Conservation (phyloP, 2,888 invertebrate species). For the Aleiodes alternator region DNA sequence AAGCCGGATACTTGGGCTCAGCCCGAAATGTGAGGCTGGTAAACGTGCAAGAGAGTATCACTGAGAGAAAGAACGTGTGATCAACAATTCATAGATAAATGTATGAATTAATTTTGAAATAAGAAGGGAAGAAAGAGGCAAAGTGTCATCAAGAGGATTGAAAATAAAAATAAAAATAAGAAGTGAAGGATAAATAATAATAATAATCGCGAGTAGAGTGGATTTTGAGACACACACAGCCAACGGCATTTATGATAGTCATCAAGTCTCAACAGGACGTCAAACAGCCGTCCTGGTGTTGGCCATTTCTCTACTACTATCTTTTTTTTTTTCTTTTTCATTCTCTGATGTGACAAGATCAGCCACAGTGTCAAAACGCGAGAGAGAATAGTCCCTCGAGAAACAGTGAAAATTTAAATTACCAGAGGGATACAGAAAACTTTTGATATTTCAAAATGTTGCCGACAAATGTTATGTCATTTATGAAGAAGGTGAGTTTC, state of each 20-base stretch:
- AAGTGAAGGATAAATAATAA: conserved; percentile 34
- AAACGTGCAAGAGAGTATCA: conserved; percentile 54
- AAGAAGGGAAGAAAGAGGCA: background rate
- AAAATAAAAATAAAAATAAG: conserved; percentile 16
- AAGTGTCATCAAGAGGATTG: background rate
- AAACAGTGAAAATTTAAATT: background rate
- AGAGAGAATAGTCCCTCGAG: conserved; percentile 6
- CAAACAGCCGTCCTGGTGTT: conserved; percentile 49
- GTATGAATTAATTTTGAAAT: background rate
- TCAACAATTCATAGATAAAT: conserved; percentile 37
- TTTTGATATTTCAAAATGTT: conserved; percentile 81
- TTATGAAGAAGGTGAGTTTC: conserved; percentile 92
- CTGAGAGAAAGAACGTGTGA: conserved; percentile 31
- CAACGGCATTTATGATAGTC: conserved; percentile 39
- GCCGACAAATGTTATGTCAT: conserved; percentile 93
- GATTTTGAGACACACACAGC: conserved; percentile 10
- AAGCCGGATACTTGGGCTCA: conserved; percentile 29
- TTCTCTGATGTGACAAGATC: conserved; percentile 28
- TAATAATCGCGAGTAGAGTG: background rate
- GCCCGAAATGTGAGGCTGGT: conserved; percentile 23
- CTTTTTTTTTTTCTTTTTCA: too few species aligned
- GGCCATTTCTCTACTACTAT: conserved; percentile 28
- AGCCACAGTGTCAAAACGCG: conserved; percentile 5
- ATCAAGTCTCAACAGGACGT: conserved; percentile 42
- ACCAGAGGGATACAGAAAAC: conserved; percentile 8